These are phyloP conservation scores for Mesoligia furuncula DNA, from an alignment of 2,888 invertebrate genomes.

Conservation along the genomic window DNA sequence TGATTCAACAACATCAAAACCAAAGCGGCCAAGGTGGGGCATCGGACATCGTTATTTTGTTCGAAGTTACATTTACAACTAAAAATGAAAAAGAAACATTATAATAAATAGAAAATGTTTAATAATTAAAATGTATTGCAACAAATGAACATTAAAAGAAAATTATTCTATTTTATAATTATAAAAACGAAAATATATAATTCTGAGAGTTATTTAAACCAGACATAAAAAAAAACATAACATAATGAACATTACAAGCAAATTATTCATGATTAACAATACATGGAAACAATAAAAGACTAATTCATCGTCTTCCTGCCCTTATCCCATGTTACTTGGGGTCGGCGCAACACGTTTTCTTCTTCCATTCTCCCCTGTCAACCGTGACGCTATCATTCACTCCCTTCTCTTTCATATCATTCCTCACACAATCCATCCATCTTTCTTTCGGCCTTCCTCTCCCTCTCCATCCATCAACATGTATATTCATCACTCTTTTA, in stretches of 20 bases:
- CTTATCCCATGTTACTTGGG: no score
- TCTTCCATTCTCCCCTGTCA: no score
- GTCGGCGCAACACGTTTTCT: no score
- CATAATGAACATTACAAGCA: not conserved
- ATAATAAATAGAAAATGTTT: not conserved
- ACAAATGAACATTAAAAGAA: not conserved
- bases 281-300: not conserved
- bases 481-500: no score
- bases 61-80: not conserved
- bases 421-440: no score
- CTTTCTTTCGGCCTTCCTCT: no score
- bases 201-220: not conserved
- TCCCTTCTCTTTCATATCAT: no score
- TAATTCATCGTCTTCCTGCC: no score
- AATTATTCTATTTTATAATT: not conserved
- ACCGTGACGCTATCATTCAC: no score
- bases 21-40: not conserved
- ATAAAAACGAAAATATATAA: not conserved
- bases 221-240: not conserved
- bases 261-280: not conserved
- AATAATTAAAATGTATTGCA: not conserved
- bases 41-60: not conserved
- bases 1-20: not conserved
- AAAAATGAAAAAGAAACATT: not conserved
- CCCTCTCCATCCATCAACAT: no score